A percentile compares a stretch with the other conserved stretches of the same genome.
Evolutionary conservation across 2,797 vertebrate species (phyloP).

Genomic region (Hapalemur alaotrensis): DNA sequence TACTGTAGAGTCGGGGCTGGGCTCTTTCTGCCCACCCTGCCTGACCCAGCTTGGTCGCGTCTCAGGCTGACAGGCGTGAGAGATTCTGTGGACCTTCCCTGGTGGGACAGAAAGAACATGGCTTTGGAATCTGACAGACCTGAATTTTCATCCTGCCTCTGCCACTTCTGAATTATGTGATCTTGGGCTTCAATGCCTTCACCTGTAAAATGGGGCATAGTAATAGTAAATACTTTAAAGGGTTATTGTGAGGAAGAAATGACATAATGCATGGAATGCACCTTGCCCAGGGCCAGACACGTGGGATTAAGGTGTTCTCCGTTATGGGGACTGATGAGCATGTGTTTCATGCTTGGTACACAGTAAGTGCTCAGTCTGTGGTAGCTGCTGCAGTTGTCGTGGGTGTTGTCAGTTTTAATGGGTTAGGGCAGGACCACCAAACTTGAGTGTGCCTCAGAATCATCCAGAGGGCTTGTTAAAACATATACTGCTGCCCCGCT

Average conservation of each 20-base stretch:
- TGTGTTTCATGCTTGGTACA: not conserved
- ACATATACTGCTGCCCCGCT: not conserved
- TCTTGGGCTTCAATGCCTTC: not conserved
- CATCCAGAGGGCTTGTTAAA: not conserved
- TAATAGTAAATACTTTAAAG: not conserved
- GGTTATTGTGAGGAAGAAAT: not conserved
- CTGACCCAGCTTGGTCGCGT: not conserved
- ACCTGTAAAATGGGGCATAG: not conserved
- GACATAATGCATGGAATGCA: not conserved
- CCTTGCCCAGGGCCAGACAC: not conserved
- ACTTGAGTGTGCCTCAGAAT: not conserved
- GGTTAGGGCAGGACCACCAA: not conserved
- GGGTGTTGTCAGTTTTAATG: not conserved
- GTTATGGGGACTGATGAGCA: not conserved
- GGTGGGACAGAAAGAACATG: not conserved
- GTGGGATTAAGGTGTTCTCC: not conserved
- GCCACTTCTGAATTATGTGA: not conserved
- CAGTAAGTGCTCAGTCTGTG: not conserved
- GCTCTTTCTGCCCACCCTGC: not conserved
- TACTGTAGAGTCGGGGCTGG: not conserved
- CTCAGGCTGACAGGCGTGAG: not conserved
- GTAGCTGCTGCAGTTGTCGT: not conserved
- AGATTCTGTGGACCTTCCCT: not conserved
- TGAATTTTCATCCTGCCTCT: not conserved
- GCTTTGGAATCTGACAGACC: not conserved